These are phyloP conservation scores for Eupithecia centaureata DNA, from an alignment of 2,888 invertebrate genomes.

Conservation along the genomic window DNA sequence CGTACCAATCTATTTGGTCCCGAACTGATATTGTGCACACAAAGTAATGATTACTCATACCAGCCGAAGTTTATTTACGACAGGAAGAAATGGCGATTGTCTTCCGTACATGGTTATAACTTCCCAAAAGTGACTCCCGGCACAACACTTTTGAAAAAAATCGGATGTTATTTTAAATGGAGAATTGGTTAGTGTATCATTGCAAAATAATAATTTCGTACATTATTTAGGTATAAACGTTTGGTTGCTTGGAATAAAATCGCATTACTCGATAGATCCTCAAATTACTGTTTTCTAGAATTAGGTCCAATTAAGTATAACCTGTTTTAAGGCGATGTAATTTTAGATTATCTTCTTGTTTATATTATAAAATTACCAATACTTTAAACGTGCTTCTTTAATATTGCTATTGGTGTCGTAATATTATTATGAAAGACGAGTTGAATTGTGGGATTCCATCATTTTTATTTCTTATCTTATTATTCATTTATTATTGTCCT, in stretches of 20 bases:
- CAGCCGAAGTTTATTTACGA: conserved; percentile 78
- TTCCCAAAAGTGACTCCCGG: conserved; percentile 65
- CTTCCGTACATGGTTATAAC: conserved; percentile 79
- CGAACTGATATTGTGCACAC: conserved; percentile 77
- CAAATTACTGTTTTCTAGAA: not conserved
- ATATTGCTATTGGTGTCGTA: no score
- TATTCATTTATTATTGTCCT: no score
- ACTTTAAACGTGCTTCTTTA: no score
- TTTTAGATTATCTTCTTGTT: no score
- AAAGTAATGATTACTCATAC: conserved; percentile 80
- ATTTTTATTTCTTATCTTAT: no score
- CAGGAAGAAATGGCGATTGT: conserved; percentile 83
- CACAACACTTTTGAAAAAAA: conserved; percentile 42
- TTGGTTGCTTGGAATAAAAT: not conserved
- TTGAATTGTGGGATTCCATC: no score
- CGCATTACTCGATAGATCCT: not conserved
- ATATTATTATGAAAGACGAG: no score
- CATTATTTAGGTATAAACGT: not conserved
- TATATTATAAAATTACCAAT: no score
- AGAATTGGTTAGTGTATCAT: not conserved
- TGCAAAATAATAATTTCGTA: conserved; percentile 1
- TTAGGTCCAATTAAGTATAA: not conserved
- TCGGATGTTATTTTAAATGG: conserved; percentile 14
- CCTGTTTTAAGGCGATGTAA: not conserved
- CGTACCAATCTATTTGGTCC: conserved; percentile 80